A percentile compares a stretch with the other conserved stretches of the same genome.
Evolutionary conservation across 2,888 invertebrate species (phyloP).

Genomic region (Mythimna loreyi): DNA sequence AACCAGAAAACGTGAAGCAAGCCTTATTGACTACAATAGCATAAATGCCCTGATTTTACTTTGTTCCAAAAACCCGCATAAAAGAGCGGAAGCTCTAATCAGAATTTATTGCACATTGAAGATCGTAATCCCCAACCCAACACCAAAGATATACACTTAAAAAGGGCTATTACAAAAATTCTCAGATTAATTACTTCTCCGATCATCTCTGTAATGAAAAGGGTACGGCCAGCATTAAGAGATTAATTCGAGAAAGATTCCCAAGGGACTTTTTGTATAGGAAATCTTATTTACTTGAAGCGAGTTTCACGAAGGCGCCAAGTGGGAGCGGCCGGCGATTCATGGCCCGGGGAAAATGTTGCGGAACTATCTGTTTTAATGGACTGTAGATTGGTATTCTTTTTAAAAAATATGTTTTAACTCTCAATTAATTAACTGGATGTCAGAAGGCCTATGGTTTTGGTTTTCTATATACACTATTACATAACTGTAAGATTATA

Average conservation of each 20-base stretch:
- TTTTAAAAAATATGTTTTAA: not conserved
- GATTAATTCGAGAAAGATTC: conserved; percentile 86
- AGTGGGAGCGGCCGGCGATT: conserved; percentile 38
- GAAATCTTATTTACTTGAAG: conserved; percentile 87
- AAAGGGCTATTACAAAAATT: conserved; percentile 64
- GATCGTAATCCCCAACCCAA: conserved; percentile 44
- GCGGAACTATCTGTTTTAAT: conserved; percentile 1
- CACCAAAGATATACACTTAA: conserved; percentile 52
- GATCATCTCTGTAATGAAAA: conserved; percentile 82
- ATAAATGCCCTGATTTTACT: not conserved
- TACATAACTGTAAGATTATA: no score
- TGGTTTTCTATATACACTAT: no score
- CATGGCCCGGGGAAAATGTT: conserved; percentile 7
- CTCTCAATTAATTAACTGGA: no score
- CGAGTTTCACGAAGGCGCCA: conserved; percentile 67
- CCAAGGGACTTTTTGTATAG: conserved; percentile 83
- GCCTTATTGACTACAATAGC: not conserved
- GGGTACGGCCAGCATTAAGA: conserved; percentile 83
- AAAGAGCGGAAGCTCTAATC: conserved; percentile 16
- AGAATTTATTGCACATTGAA: conserved; percentile 44
- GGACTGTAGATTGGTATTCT: not conserved
- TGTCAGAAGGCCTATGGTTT: no score
- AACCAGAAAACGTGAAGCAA: not conserved
- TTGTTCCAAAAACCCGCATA: conserved; percentile 1
- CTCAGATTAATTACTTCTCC: conserved; percentile 79